Evolutionary conservation across 2,888 invertebrate genomes (phyloP).

Genomic region (Ectemnius cavifrons): DNA sequence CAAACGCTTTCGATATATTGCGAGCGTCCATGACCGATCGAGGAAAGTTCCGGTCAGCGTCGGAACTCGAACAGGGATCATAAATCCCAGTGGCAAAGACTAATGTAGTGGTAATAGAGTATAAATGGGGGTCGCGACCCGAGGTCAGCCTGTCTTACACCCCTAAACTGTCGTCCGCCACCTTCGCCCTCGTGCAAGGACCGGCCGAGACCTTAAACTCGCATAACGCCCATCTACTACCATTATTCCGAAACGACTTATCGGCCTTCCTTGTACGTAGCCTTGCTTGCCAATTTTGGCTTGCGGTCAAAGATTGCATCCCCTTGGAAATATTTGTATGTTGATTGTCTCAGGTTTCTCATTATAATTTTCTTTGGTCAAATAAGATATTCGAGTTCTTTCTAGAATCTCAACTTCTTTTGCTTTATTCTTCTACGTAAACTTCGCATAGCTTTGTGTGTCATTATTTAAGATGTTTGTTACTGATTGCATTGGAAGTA

Average conservation of each 20-base stretch:
- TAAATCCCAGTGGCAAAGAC: constrained; percentile 75
- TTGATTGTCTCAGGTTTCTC: neutral
- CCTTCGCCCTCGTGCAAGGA: constrained; percentile 70
- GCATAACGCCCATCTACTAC: constrained; percentile 60
- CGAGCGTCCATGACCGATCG: constrained; percentile 44
- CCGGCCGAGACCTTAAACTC: constrained; percentile 76
- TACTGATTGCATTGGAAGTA: too few relatives aligned
- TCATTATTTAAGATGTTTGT: too few relatives aligned
- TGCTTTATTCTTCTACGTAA: too few relatives aligned
- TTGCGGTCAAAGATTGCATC: constrained; percentile 30
- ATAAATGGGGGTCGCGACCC: constrained; percentile 77
- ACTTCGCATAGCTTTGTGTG: too few relatives aligned
- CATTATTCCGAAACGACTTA: constrained; percentile 64
- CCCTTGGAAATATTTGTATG: neutral
- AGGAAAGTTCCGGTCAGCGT: constrained; percentile 71
- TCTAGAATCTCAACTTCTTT: too few relatives aligned
- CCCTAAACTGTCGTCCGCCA: constrained; percentile 76
- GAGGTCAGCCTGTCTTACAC: constrained; percentile 77
- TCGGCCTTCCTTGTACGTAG: constrained; percentile 40
- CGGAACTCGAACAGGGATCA: constrained; percentile 70
- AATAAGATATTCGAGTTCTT: too few relatives aligned
- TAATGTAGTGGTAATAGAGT: constrained; percentile 78
- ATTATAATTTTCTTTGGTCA: too few relatives aligned
- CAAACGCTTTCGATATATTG: neutral
- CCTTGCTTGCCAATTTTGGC: constrained; percentile 30